phyloP scores from a whole-genome alignment of 2,888 invertebrate genomes.

The Lydus trimaculatus region DNA sequence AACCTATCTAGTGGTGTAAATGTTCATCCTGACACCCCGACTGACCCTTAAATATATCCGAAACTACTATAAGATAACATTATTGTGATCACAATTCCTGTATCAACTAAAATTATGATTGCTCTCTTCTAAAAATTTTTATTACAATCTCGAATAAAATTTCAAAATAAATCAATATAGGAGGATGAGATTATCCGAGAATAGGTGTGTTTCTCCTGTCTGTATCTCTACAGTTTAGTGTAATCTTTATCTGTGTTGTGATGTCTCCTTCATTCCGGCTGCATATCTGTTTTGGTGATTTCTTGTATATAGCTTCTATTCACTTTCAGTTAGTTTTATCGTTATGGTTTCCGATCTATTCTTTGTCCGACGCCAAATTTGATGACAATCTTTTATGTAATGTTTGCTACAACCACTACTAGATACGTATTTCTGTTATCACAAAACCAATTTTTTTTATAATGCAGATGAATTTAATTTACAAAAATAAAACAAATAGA shows the following conservation, averaged over 20 bases:
- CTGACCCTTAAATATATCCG: conserved; percentile 39
- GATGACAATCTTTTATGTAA: conserved; percentile 31
- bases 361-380: conserved; percentile 49
- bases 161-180: too few species aligned
- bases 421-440: background rate
- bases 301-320: conserved; percentile 48
- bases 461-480: background rate
- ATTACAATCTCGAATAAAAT: background rate
- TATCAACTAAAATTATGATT: background rate
- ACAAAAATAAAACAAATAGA: too few species aligned
- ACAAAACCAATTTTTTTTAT: background rate
- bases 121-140: too few species aligned
- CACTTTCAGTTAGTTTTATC: conserved; percentile 59
- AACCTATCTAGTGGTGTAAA: conserved; percentile 50
- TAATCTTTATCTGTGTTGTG: conserved; percentile 57
- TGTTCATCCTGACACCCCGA: conserved; percentile 45
- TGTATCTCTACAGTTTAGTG: conserved; percentile 27
- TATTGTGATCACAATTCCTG: conserved; percentile 10
- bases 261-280: conserved; percentile 47
- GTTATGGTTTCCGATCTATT: conserved; percentile 57
- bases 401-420: background rate
- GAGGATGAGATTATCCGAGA: too few species aligned
- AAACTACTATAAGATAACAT: conserved; percentile 11
- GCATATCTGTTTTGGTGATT: conserved; percentile 40
- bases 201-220: conserved; percentile 6